Base-by-base conservation (phyloP, 1,140 invertebrate species). In the Diachasma alloeum region DNA sequence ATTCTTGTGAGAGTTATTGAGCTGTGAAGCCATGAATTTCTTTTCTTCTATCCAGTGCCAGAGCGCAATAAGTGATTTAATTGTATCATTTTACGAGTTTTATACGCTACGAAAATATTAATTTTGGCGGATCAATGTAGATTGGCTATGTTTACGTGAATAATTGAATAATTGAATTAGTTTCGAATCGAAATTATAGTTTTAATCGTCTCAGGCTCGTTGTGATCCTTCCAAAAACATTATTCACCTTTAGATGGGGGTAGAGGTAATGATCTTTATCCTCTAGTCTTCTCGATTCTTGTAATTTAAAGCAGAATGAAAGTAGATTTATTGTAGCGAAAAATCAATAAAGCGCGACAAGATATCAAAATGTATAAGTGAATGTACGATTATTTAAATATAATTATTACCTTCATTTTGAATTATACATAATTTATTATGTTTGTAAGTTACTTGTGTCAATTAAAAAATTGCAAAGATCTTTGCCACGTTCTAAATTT, bases 321-420 rank as follows among this genome's bases (percentile, higher is more conserved):
- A 24, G 9, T 24, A 56, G 59, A 66, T 63, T 48, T 67, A 37
- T 63, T 68, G 66, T 37, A 68, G 66, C 17, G 26, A 10, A 42
- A 66, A 68, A 37, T 37, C 15, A 42, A 68, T 68, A 68, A 68
- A 68, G 15, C 10, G 22, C 11, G 15, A 70, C 48, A 68, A 13
- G 19, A 42, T 0, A 71, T 31, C 63, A 77, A 72, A 72, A 71
- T 68, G 69, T 72, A 66, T 26, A 66, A 73, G 37, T 31, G 17
- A 68, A 53, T 73, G 48, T 72, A 72, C 53, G 19, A 77, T 77
- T 74, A 78, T 77, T 72, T 72, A 67, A 77, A 71, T 59, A 75
- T 72, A 72, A 72, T 56, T 46, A 69, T 76, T 22, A 76, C 31
- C 6, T 31, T 72, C 37, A 22, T 76, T 76, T 76, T 76, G 15